Conservation (phyloP, 37 sponge, comb jelly and placozoan species). For the Oscarella lobularis region DNA sequence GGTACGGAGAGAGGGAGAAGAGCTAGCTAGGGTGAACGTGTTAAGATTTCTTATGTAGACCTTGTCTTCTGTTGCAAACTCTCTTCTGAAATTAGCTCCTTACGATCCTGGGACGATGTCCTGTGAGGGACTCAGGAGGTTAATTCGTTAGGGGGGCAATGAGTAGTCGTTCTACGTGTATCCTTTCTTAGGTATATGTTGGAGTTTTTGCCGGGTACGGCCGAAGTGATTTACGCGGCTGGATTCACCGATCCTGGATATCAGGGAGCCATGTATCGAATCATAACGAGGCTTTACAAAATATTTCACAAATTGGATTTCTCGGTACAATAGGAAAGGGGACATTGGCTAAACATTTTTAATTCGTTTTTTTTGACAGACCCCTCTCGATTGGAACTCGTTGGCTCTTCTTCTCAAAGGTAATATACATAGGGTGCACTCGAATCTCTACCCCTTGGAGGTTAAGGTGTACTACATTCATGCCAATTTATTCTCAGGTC, state of each 20-base stretch:
- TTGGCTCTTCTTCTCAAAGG: background rate
- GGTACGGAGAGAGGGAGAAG: too few species aligned
- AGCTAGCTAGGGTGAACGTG: too few species aligned
- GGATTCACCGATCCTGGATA: background rate
- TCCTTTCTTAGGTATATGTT: background rate
- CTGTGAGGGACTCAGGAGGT: background rate
- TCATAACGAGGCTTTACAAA: background rate
- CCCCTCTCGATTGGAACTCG: background rate
- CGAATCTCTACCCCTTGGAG: too few species aligned
- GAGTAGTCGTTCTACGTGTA: too few species aligned
- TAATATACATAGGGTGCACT: too few species aligned
- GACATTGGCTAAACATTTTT: background rate
- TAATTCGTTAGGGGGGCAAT: too few species aligned
- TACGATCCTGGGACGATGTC: background rate
- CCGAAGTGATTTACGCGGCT: background rate
- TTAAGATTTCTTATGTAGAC: background rate
- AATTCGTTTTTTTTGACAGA: background rate
- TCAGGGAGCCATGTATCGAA: background rate
- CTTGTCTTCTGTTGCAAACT: background rate
- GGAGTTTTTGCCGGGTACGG: background rate
- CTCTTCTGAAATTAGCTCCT: conserved; percentile 1
- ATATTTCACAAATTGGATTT: background rate
- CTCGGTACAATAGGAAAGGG: background rate
- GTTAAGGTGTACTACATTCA: background rate
- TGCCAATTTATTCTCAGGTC: background rate